Base-by-base conservation (phyloP, 1,140 invertebrate genomes). In the Lithobius niger region DNA sequence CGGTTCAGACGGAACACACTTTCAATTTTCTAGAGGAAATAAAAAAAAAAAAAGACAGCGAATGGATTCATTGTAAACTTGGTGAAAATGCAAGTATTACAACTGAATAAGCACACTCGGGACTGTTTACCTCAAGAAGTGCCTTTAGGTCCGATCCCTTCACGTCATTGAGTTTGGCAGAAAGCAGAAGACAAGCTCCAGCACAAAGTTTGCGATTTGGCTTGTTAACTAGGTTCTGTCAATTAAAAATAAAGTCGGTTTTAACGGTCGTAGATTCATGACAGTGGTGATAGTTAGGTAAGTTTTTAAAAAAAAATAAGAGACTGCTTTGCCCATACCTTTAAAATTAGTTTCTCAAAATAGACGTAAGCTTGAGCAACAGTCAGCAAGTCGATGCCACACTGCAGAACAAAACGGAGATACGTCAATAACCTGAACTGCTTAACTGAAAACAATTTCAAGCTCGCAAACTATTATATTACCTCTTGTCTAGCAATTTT, bases 301-400 rank as follows among this genome's bases (percentile, higher is more conserved):
- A 10, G n/a, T 10, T 36, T 36, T 10, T 36, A 36, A n/a, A 36
- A 10, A 36, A 36, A 36, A 36, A 10, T 36, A 6, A 36, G n/a
- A 10, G n/a, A 36, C 31, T 47, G 15, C 19, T 47, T 22, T 10
- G 6, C 65, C n/a, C n/a, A n/a, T 62, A 73, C 89, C 56, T 84
- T 83, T 36, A 97, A 73, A 65, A 97, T 93, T 3, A 98, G 75
- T 67, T 95, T 95, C 71, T 98, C 94, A 75, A 96, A 97, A 71
- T 94, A 97, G 25, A 97, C 93, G 69, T 97, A 97, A 0, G 92
- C 86, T 73, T 94, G 90, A 27, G 93, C 92, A 25, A 97, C 88
- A 10, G 88, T 93, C 56, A 96, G 73, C 40, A 95, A 73, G 73
- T 97, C 93, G 58, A 85, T 77, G 59, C 82, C 83, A 64, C 81